Base-by-base conservation (phyloP, 2,113 vertebrate species). In the Oreochromis spilurus region DNA sequence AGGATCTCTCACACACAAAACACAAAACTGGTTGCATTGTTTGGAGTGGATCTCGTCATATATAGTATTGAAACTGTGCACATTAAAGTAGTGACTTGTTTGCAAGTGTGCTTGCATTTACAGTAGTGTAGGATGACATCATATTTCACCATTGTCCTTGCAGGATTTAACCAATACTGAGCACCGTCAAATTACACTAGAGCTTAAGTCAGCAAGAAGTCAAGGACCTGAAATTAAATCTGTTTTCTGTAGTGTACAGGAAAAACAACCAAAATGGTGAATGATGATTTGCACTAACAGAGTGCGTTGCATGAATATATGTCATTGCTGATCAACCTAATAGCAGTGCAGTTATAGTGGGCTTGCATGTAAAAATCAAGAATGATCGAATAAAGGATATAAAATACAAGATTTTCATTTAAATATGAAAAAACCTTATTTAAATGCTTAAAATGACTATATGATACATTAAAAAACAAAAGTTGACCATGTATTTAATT, bases 371-470 rank as follows among this genome's bases (percentile, higher is more conserved):
- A 72, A 45, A 72, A 72, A 26, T 24, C 21, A 72, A 16, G 21
- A 72, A 72, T 72, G 38, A 45, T 26, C 1, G 5, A 70, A 72
- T 16, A 45, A 72, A 72, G 0, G 5, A 6, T 45, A 0, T 45
- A 45, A 72, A 26, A 43, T 21, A 3, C 13, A 72, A 72, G 13
- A 72, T 45, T 72, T 10, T 26, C 14, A 26, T 45, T 48, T 45
- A 26, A 45, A 26, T 26, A 24, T 72, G 1, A 0, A 31, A 50
- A 10, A 2, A 1, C 0, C 14, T 2, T 5, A 34, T 52, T 31
- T 77, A 48, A 29, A 5, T 0, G 9, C 26, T 77, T 50, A n/a
- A 50, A 50, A 0, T 31, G 14, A 31, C 5, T 0, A 31, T 19
- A 50, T 77, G 45, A 77, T 65, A 65, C 0, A 17, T 31, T 3